Base-by-base conservation (phyloP, 1,140 invertebrate species). In the Hirudo medicinalis region DNA sequence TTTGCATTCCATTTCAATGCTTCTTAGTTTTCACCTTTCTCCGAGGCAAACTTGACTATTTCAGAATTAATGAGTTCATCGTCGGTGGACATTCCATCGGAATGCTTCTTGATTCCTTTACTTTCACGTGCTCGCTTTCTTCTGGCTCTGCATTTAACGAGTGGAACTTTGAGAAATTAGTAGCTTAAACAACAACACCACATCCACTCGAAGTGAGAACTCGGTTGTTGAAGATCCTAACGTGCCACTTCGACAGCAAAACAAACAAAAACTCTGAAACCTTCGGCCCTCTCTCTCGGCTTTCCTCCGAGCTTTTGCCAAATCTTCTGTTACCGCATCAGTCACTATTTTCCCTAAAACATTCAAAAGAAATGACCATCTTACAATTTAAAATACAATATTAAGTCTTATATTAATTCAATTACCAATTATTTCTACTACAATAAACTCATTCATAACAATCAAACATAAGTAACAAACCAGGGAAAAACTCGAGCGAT, bases 21-120 rank as follows among this genome's bases (percentile, higher is more conserved):
- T 40, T 4, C 40, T 40, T 11, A 11, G 43, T 17, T 49, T 9
- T 49, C 74, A 83, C 84, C 82, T 80, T 76, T 81, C 74, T 83
- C 80, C 71, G 76, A 72, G 49, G 79, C 86, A 79, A 88, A 88
- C 70, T 86, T 85, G 70, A 87, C 83, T 76, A 88, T 85, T 76
- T 91, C 89, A 76, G 89, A 88, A 80, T 91, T 90, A 1, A 89
- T 89, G 77, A 94, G 88, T 83, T 97, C 93, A 80, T 97, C 93
- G 82, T 97, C 94, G 77, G 91, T 94, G n/a, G 92, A 95, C 86
- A 95, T 89, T 0, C 94, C 94, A 80, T 97, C 93, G 72, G 91
- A 86, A 79, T 96, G 94, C 53, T 86, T 84, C n/a, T 81, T 77
- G 68, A 81, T 80, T 27, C 82, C 82, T 72, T 83, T 81, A 20